A percentile compares a stretch with the other conserved stretches of the same genome.
Conservation (phyloP, 2,797 vertebrate species). For the Peromyscus eremicus region DNA sequence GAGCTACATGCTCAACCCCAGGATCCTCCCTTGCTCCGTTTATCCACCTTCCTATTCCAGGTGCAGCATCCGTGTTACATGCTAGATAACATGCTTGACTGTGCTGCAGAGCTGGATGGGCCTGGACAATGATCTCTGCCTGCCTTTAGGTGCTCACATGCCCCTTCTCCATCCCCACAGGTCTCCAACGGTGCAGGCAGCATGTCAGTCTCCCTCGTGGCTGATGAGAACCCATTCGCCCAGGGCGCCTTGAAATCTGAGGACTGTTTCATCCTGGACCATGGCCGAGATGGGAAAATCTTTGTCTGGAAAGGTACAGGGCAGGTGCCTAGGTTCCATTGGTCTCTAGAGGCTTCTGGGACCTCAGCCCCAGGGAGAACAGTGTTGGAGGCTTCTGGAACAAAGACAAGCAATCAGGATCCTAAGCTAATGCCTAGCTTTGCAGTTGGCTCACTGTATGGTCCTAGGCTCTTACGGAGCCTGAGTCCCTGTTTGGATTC, state of each 20-base stretch:
- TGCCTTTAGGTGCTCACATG: neutral
- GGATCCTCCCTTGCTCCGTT: accelerated
- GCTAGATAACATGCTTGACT: neutral
- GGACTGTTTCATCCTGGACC: slow-evolving; percentile 98
- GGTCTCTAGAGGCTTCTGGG: neutral
- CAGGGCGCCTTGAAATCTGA: slow-evolving; percentile 94
- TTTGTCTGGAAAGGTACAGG: slow-evolving; percentile 98
- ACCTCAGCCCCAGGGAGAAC: neutral
- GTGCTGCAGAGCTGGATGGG: neutral
- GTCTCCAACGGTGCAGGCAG: slow-evolving; percentile 94
- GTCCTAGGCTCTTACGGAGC: neutral
- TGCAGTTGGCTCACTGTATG: neutral
- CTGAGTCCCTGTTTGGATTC: neutral
- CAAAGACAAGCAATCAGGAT: neutral
- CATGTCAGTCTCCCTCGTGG: slow-evolving; percentile 95
- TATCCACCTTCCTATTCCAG: neutral
- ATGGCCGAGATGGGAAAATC: slow-evolving; percentile 96
- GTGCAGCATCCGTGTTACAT: neutral
- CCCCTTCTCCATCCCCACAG: slow-evolving; percentile 83
- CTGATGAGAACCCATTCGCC: slow-evolving; percentile 97
- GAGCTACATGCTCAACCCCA: neutral
- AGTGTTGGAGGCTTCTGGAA: accelerated
- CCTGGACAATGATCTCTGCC: neutral
- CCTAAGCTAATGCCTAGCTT: neutral
- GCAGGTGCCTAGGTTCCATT: accelerated